Evolutionary conservation across 2,797 vertebrate genomes (phyloP).

Genomic region (Pseudocheirus occidentalis): DNA sequence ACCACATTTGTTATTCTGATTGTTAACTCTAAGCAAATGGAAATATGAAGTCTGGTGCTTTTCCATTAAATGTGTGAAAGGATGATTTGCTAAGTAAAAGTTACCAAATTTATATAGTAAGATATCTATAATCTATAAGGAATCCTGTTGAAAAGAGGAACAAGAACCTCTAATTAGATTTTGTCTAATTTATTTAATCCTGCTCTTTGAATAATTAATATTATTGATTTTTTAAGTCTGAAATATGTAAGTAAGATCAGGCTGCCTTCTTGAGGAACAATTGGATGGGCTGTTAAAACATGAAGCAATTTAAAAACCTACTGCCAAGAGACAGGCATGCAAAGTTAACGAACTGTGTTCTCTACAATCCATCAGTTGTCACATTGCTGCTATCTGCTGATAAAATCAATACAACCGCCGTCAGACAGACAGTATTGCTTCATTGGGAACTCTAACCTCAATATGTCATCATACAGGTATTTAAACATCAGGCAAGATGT

Average conservation of each 20-base stretch:
- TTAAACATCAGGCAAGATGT: slow-evolving; percentile 53
- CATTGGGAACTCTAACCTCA: slow-evolving; percentile 78
- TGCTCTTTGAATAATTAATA: slow-evolving; percentile 63
- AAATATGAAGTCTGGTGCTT: neutral
- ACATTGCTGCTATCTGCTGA: slow-evolving; percentile 74
- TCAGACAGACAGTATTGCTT: slow-evolving; percentile 81
- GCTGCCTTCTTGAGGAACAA: slow-evolving; percentile 54
- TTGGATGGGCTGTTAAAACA: slow-evolving; percentile 75
- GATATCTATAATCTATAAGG: neutral
- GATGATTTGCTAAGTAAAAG: neutral
- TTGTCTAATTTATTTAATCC: slow-evolving; percentile 57
- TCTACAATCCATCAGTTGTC: slow-evolving; percentile 84
- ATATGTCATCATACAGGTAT: slow-evolving; percentile 72
- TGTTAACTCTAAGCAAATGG: neutral
- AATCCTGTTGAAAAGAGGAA: neutral
- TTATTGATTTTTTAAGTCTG: slow-evolving; percentile 68
- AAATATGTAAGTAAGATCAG: slow-evolving; percentile 56
- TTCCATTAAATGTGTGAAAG: neutral
- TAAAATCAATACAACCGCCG: slow-evolving; percentile 84
- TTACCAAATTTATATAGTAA: neutral
- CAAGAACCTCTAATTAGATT: neutral
- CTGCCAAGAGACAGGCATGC: slow-evolving; percentile 63
- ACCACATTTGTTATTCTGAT: neutral
- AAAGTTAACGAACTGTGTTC: slow-evolving; percentile 85
- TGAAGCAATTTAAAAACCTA: slow-evolving; percentile 81